A percentile compares a stretch with the other conserved stretches of the same genome.
These are phyloP conservation scores for Thalassaphorura encarpata DNA, from an alignment of 1,140 invertebrate species.

Conservation along the genomic window DNA sequence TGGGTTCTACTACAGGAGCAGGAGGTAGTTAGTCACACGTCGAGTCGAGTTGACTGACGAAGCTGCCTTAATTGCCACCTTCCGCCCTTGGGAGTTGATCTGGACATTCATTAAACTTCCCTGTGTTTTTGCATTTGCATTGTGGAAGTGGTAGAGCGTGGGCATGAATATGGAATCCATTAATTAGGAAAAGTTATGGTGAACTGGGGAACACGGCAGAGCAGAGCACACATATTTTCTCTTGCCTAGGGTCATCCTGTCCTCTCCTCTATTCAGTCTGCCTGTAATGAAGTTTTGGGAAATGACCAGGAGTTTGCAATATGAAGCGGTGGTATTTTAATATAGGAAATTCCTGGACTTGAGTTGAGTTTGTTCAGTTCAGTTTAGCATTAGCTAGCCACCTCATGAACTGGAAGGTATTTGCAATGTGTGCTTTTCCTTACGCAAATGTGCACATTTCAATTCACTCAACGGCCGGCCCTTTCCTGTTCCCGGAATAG, in stretches of 20 bases:
- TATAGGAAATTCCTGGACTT: conserved; percentile 31
- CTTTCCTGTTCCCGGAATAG: no score
- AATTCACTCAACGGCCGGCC: no score
- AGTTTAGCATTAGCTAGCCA: no score
- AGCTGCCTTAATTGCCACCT: no score
- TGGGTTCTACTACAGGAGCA: no score
- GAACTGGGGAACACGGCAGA: not conserved
- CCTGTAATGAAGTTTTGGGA: conserved; percentile 24
- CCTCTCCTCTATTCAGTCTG: conserved; percentile 28
- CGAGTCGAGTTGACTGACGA: no score
- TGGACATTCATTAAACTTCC: not conserved
- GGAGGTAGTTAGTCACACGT: no score
- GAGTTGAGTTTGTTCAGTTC: no score
- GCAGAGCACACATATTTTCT: conserved; percentile 16
- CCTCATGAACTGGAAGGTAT: no score
- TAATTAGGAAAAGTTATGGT: conserved; percentile 28
- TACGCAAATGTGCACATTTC: no score
- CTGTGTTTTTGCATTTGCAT: not conserved
- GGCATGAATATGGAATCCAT: conserved; percentile 32
- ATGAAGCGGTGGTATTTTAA: conserved; percentile 28
- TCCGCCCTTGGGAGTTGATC: no score
- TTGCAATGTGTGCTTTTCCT: no score
- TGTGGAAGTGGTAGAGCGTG: not conserved
- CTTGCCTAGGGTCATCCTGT: conserved; percentile 30
- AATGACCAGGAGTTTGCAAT: conserved; percentile 19